A percentile compares a stretch with the other conserved stretches of the same genome.
Conservation (phyloP, 2,797 vertebrate genomes). For the Hydrophis major region DNA sequence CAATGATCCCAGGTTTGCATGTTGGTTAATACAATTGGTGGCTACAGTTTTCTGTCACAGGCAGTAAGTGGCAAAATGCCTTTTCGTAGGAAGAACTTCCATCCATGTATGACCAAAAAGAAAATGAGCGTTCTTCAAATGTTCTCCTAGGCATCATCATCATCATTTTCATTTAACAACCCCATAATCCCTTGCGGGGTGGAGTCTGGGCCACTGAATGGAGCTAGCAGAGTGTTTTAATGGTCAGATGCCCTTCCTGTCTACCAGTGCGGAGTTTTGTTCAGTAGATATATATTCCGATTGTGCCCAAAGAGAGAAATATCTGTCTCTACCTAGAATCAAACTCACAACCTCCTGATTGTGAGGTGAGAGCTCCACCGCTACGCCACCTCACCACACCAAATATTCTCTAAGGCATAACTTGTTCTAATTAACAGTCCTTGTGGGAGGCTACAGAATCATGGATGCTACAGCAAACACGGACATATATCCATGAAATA, state of each 20-base stretch:
- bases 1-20: not conserved
- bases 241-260: too few species aligned
- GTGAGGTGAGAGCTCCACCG: too few species aligned
- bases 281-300: too few species aligned
- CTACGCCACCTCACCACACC: not conserved
- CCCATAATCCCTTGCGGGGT: too few species aligned
- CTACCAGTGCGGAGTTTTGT: too few species aligned
- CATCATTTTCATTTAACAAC: too few species aligned
- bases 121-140: conserved; percentile 43
- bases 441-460: conserved; percentile 68
- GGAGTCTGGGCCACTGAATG: too few species aligned
- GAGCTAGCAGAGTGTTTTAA: too few species aligned
- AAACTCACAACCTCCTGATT: too few species aligned
- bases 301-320: too few species aligned
- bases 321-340: too few species aligned
- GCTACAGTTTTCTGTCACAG: not conserved
- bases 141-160: conserved; percentile 47
- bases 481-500: conserved; percentile 76
- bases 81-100: not conserved
- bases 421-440: conserved; percentile 64
- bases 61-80: too few species aligned
- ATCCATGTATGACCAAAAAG: conserved; percentile 16
- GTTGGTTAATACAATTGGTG: not conserved
- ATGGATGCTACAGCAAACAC: conserved; percentile 78
- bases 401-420: conserved; percentile 59